phyloP scores from a whole-genome alignment of 2,797 vertebrate genomes.

The Coendou prehensilis region DNA sequence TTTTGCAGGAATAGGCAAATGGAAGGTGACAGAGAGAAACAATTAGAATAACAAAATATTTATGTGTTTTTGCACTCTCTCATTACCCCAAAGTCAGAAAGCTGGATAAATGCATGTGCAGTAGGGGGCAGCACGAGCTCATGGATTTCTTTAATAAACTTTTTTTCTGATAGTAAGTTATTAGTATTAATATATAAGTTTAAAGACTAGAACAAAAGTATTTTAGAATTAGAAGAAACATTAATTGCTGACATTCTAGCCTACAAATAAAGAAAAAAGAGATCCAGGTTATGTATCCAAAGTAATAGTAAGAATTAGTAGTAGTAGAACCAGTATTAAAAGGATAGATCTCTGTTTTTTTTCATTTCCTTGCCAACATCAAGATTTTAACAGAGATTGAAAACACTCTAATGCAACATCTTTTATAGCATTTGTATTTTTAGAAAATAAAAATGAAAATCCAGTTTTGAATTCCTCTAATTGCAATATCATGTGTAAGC shows the following conservation, averaged over 20 bases:
- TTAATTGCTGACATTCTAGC: neutral
- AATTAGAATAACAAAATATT: neutral
- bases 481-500: neutral
- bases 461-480: neutral
- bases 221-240: neutral
- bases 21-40: neutral
- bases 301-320: neutral
- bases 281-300: too few species aligned
- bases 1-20: neutral
- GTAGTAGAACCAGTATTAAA: neutral
- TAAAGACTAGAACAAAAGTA: neutral
- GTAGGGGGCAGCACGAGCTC: conserved; percentile 66
- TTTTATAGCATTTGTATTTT: neutral
- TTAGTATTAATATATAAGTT: neutral
- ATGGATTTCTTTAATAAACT: neutral
- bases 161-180: neutral
- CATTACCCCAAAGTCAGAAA: accelerated
- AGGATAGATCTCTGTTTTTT: neutral
- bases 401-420: neutral
- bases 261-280: neutral
- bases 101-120: neutral
- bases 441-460: neutral
- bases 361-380: neutral
- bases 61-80: neutral
- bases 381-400: neutral